A percentile compares a stretch with the other conserved stretches of the same genome.
Evolutionary conservation across 2,797 vertebrate species (phyloP).

Genomic region (Gobionotothen gibberifrons): DNA sequence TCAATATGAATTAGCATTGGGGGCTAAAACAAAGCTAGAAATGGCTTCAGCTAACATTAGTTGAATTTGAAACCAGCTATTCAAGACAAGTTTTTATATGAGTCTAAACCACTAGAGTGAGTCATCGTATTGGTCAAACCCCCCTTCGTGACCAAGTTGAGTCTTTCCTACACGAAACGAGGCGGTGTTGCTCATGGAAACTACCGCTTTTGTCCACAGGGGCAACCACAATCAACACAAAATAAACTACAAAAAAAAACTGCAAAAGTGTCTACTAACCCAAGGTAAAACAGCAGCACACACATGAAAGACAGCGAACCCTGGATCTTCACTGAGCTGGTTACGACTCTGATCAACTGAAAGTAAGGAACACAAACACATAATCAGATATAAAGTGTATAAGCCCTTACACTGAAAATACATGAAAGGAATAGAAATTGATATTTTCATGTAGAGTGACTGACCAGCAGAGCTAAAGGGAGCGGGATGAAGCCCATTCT

Average conservation of each 20-base stretch:
- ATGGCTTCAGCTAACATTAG: no score
- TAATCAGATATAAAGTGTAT: not conserved
- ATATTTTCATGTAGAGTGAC: slow-evolving; percentile 56
- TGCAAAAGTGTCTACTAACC: slow-evolving; percentile 78
- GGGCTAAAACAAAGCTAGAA: no score
- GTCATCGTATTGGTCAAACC: no score
- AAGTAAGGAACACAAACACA: slow-evolving; percentile 17
- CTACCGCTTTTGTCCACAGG: not conserved
- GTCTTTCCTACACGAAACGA: not conserved
- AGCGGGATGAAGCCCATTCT: slow-evolving; percentile 99
- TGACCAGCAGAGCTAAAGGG: slow-evolving; percentile 94
- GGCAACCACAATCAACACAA: not conserved
- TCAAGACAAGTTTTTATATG: no score
- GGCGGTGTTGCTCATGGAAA: not conserved
- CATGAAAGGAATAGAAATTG: not conserved
- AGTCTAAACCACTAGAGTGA: no score
- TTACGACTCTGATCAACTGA: slow-evolving; percentile 95
- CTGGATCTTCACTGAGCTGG: slow-evolving; percentile 97
- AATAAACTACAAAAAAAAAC: not conserved
- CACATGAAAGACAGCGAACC: slow-evolving; percentile 94
- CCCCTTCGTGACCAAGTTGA: no score
- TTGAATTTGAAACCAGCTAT: no score
- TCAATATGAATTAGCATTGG: no score
- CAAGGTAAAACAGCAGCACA: slow-evolving; percentile 95
- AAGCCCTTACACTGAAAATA: not conserved